Evolutionary conservation across 1,140 invertebrate genomes (phyloP), one percentile per base, ranked within the genome.

Genomic region (Agrypnia vestita): DNA sequence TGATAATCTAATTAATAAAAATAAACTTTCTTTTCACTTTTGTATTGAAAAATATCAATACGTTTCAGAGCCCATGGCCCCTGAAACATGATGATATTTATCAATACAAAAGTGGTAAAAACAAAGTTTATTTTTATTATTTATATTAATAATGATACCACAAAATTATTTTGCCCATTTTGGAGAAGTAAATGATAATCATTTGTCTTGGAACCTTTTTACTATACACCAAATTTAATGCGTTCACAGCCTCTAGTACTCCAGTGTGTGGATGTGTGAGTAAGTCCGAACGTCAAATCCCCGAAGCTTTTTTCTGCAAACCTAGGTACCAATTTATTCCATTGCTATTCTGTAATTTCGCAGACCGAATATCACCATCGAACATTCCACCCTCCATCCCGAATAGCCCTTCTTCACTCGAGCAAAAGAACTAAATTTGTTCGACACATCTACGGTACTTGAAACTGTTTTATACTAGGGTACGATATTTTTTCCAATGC

Each of bases 281-380:
- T 82, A 82, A 82, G 81, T 80, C 81, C 81, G 81, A 80, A 82
- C 81, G 81, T 82, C 81, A 82, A 82, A 82, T 82, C 81, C 81
- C 81, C 78, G 81, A 82, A 82, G 81, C 81, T 82, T 82, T 82
- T 76, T 82, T 82, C 81, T 82, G 81, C 81, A 82, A 82, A 82
- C 81, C 81, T 82, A 82, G 81, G 78, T 82, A 82, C 81, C 81
- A 82, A 82, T 82, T 82, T 82, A 82, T 82, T 82, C 81, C 81
- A 80, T 82, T 80, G 81, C 81, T 82, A 82, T 82, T 82, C 81
- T 82, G 79, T 82, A 82, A 82, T 82, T 82, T 82, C 75, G 47
- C 78, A 35, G 61, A 55, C 21, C 81, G 76, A 79, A 82, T 76
- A 79, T 67, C 72, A 51, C 51, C 80, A 82, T 62, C 62, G n/a